A percentile compares a stretch with the other conserved stretches of the same genome.
phyloP scores from a whole-genome alignment of 2,888 invertebrate genomes.

The Itoplectis maculator region DNA sequence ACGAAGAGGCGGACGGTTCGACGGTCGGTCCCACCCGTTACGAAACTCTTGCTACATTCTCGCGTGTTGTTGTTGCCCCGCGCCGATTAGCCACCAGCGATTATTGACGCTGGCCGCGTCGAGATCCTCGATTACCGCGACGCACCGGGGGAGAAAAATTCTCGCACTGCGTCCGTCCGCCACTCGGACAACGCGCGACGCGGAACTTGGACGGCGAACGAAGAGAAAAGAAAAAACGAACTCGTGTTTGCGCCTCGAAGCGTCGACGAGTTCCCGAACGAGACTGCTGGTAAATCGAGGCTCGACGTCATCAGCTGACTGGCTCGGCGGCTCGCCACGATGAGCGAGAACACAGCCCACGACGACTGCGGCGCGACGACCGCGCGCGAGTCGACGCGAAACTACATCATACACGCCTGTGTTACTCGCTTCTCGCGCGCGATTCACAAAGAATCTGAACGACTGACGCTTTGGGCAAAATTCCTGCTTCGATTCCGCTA shows the following conservation, averaged over 20 bases:
- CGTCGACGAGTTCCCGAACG: slow-evolving; percentile 45
- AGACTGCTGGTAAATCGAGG: slow-evolving; percentile 45
- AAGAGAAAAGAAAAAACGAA: no score
- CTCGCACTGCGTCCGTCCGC: no score
- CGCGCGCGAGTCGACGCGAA: background rate
- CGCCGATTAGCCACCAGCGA: background rate
- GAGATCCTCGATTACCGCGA: no score
- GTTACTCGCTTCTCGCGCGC: background rate
- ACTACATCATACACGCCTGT: background rate
- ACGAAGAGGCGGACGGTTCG: background rate
- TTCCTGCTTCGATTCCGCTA: no score
- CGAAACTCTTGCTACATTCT: slow-evolving; percentile 44
- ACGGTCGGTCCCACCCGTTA: slow-evolving; percentile 19
- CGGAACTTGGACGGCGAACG: no score
- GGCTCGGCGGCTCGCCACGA: background rate
- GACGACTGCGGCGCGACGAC: slow-evolving; percentile 1
- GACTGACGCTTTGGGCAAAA: no score
- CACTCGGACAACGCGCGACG: no score
- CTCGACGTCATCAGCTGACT: slow-evolving; percentile 55
- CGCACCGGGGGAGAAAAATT: no score
- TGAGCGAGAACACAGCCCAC: no score
- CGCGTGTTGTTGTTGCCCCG: slow-evolving; percentile 26
- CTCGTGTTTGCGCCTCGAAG: background rate
- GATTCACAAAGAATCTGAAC: background rate
- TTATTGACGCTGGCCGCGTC: background rate